Base-by-base conservation (phyloP, 2,113 vertebrate genomes). In the Synchiropus splendidus region DNA sequence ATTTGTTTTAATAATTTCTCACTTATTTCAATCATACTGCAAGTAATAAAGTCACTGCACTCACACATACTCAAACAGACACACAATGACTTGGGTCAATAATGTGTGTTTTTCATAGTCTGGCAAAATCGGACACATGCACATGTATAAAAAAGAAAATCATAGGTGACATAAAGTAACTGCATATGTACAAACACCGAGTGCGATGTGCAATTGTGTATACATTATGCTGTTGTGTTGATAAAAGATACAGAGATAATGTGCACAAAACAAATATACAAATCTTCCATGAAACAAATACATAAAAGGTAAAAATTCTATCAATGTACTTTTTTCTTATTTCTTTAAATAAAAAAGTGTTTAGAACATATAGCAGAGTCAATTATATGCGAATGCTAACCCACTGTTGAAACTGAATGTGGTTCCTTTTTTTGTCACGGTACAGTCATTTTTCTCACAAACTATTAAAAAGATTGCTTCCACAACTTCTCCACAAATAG, bases 141-240 rank as follows among this genome's bases (percentile, higher is more conserved):
- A 81, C 79, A 74, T 71, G 51, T 75, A 82, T 71, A 72, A 76
- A 78, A 80, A 27, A 27, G 8, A 61, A 58, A 74, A 67, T 61
- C 42, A 70, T 69, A 79, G 51, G 63, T 77, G 70, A 78, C 63
- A 72, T 52, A 68, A 65, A 70, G 56, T 64, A 82, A 82, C 59
- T 73, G 78, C 65, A 80, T 81, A 86, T 83, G 80, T 84, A 86
- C 80, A 85, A 78, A 87, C 78, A 85, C 66, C 62, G 81, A 80
- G 78, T 79, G 68, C 69, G 79, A 77, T 85, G 81, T 85, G 83
- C 83, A 86, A 83, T 81, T 83, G 82, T 83, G 76, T 86, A 85
- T 75, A 85, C 70, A 84, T 83, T 81, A 84, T 59, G 71, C 77
- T 80, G 61, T 70, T 57, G 74, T 81, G 77, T 73, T 77, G 72